A percentile compares a stretch with the other conserved stretches of the same genome.
These are phyloP conservation scores for Battus philenor DNA, from an alignment of 1,140 invertebrate species.

Conservation along the genomic window DNA sequence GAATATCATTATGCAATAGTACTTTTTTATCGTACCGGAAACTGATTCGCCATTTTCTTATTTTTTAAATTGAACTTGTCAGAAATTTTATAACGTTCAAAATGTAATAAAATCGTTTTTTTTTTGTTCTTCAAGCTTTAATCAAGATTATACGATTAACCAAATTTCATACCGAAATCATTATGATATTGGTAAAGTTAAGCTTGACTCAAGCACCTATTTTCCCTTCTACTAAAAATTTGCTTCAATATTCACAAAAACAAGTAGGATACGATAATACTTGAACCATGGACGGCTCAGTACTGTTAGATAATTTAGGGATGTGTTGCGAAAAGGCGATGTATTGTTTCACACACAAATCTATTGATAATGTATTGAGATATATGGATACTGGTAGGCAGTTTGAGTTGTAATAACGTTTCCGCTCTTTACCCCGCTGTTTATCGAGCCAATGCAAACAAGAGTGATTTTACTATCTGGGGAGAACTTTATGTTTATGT, in stretches of 20 bases:
- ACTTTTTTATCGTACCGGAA: too few species aligned
- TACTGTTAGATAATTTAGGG: conserved; percentile 1
- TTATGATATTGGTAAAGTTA: conserved; percentile 33
- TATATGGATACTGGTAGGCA: conserved; percentile 21
- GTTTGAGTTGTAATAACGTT: conserved; percentile 52
- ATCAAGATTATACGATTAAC: conserved; percentile 23
- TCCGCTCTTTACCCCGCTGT: conserved; percentile 54
- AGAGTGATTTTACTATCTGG: conserved; percentile 37
- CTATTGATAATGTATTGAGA: not conserved
- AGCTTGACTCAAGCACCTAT: conserved; percentile 29
- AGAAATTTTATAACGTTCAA: too few species aligned
- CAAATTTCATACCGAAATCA: conserved; percentile 34
- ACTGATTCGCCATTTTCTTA: too few species aligned
- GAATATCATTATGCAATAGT: too few species aligned
- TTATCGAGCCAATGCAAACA: conserved; percentile 51
- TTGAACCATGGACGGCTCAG: not conserved
- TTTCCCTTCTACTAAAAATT: conserved; percentile 14
- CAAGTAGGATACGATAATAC: not conserved
- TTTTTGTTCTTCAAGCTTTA: conserved; percentile 1
- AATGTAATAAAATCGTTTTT: too few species aligned
- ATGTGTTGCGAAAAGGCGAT: conserved; percentile 10
- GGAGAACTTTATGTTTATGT: conserved; percentile 34
- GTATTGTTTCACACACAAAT: conserved; percentile 1
- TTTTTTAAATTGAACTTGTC: too few species aligned
- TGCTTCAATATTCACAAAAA: conserved; percentile 1